Percentiles rank a stretch among this genome's conserved stretches.
Conservation (phyloP, 2,113 vertebrate genomes). For the Grantiella picta region DNA sequence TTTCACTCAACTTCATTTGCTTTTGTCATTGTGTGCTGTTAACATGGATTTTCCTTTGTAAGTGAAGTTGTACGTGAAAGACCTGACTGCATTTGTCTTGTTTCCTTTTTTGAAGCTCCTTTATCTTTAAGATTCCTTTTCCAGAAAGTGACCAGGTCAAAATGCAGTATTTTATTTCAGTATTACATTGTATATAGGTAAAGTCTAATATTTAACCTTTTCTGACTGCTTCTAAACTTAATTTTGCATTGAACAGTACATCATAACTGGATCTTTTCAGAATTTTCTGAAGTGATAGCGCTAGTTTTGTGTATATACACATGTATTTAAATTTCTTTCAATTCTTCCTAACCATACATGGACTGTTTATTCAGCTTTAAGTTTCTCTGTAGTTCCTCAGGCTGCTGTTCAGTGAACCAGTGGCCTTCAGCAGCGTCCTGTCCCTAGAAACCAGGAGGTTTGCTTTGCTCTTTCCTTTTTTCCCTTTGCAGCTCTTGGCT, state of each 20-base stretch:
- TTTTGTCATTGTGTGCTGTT: neutral
- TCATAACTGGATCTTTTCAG: neutral
- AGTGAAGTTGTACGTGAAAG: neutral
- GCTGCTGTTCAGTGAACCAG: neutral
- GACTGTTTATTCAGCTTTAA: neutral
- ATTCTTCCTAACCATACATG: fast-evolving
- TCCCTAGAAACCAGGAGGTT: neutral
- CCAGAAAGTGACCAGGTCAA: neutral
- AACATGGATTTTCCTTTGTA: neutral
- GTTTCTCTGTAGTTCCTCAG: neutral
- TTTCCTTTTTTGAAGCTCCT: neutral
- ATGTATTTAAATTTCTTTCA: neutral
- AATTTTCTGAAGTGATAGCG: neutral
- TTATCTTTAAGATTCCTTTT: neutral
- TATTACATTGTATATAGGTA: neutral
- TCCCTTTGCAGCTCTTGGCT: neutral
- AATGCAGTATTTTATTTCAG: neutral
- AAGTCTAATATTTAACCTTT: neutral
- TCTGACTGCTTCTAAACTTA: neutral
- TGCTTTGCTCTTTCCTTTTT: neutral
- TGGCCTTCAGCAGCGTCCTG: neutral
- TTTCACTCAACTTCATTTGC: neutral
- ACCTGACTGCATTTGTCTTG: neutral
- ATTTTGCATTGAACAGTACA: neutral
- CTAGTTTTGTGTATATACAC: neutral